Base-by-base conservation (phyloP, 2,888 invertebrate genomes). In the Athalia cordata region DNA sequence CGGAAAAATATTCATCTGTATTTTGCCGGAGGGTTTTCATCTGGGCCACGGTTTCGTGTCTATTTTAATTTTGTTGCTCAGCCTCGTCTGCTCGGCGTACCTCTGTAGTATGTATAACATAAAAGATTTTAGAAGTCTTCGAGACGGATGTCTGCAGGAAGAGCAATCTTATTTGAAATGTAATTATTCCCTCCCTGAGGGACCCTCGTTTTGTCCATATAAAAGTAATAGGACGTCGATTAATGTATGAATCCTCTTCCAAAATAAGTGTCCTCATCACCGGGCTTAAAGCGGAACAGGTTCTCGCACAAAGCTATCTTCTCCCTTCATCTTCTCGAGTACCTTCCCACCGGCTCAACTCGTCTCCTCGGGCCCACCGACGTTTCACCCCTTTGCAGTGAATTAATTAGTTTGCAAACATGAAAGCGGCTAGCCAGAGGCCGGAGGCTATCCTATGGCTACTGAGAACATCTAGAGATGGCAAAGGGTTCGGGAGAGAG, bases 341-440 rank as follows among this genome's bases (percentile, higher is more conserved):
- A 59, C 57, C n/a, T 55, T n/a, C 55, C 29, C 62, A 62, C 62
- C 75, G 47, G n/a, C 62, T 75, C 50, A 59, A 52, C 64, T 75
- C 77, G 80, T 81, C 83, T 80, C 80, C 82, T 83, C 82, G 83
- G 84, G 84, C 82, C 77, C 83, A 79, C 82, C 80, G 83, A 8
- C n/a, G 8, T 59, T n/a, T 52, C 57, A 57, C 7, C 47, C 59
- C 72, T 45, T 47, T 57, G 57, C 57, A 72, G 81, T 84, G 86
- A 86, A 86, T 86, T 85, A 86, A 86, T 86, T 85, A 85, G 80
- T 82, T 81, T 81, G 82, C 82, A 83, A 85, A 84, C 85, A 83
- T 74, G 78, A 78, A 80, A 81, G 80, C 66, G 61, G 61, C 77
- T 78, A 74, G 66, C 59, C 66, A 43, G 74, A 80, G 67, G 77